These are phyloP conservation scores for Eidolon helvum DNA, from an alignment of 2,113 vertebrate genomes.

Conservation along the genomic window DNA sequence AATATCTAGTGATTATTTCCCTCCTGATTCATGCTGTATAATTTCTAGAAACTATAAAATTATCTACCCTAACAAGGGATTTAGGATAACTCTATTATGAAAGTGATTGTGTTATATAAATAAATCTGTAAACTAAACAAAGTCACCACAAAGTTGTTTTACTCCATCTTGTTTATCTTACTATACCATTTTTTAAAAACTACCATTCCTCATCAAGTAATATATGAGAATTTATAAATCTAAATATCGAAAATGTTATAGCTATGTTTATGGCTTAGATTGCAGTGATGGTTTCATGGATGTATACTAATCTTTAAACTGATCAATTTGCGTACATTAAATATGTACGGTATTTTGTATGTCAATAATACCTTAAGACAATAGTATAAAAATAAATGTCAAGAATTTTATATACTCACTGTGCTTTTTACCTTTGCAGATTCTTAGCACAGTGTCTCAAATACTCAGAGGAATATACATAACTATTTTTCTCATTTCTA, in stretches of 20 bases:
- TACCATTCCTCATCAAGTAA: not conserved
- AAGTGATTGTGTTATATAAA: not conserved
- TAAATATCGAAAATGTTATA: not conserved
- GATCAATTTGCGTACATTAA: not conserved
- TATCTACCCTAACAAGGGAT: not conserved
- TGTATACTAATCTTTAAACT: not conserved
- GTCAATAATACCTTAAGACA: not conserved
- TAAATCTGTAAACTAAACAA: slow-evolving; percentile 19
- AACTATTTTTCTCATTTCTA: not conserved
- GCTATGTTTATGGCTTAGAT: not conserved
- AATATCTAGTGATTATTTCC: not conserved
- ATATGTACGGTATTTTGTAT: not conserved
- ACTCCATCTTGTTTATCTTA: no score
- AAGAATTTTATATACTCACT: not conserved
- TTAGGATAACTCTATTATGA: not conserved
- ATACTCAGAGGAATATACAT: not conserved
- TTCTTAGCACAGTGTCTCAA: not conserved
- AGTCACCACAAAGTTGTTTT: not conserved
- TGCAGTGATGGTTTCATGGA: not conserved
- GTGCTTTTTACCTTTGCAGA: not conserved
- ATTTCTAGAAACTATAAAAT: not conserved
- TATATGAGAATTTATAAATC: not conserved
- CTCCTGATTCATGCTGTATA: not conserved
- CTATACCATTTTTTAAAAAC: no score
- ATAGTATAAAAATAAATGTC: not conserved